phyloP scores from a whole-genome alignment of 2,888 invertebrate genomes.

The Halocaridina rubra region DNA sequence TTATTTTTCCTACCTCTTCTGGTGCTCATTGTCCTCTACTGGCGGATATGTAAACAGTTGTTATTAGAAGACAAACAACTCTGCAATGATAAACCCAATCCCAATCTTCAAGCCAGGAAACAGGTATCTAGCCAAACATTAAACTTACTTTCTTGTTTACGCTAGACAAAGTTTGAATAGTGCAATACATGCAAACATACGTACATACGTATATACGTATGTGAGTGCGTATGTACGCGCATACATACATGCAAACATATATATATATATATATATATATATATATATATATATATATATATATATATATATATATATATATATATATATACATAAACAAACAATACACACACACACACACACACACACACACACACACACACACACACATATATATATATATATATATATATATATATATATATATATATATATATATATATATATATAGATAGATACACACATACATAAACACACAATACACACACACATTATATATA shows the following conservation, averaged over 20 bases:
- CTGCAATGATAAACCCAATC: conserved; percentile 63
- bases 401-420: too few relatives aligned
- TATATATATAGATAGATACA: too few relatives aligned
- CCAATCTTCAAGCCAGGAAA: conserved; percentile 66
- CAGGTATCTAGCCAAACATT: conserved; percentile 65
- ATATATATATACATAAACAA: too few relatives aligned
- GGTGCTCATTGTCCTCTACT: conserved; percentile 84
- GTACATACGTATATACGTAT: not conserved
- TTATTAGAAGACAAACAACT: conserved; percentile 74
- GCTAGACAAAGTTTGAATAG: not conserved
- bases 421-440: not conserved
- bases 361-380: conserved; percentile 9
- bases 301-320: not conserved
- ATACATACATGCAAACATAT: too few relatives aligned
- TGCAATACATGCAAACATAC: too few relatives aligned
- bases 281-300: not conserved
- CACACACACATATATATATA: too few relatives aligned
- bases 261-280: too few relatives aligned
- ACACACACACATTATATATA: too few relatives aligned
- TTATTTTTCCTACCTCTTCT: conserved; percentile 88
- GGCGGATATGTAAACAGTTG: conserved; percentile 85
- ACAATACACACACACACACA: too few relatives aligned
- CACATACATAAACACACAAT: too few relatives aligned
- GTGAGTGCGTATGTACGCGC: not conserved
- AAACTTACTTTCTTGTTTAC: conserved; percentile 5